Conservation (phyloP, 1,140 invertebrate species). For the Aradophagus sp. region DNA sequence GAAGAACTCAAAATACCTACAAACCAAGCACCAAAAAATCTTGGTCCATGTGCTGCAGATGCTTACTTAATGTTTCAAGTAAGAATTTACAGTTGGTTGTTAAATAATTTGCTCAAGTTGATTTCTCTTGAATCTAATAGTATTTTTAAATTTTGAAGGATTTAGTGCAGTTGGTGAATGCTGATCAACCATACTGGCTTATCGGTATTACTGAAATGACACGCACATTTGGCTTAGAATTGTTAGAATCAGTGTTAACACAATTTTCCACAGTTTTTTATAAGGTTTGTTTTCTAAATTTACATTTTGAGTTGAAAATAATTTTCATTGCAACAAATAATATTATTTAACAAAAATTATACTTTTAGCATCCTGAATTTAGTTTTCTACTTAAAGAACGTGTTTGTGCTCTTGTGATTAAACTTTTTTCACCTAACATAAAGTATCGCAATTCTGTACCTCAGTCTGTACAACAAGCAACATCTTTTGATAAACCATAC, state of each 20-base stretch:
- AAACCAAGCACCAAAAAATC: conserved; percentile 84
- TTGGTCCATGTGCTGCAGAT: conserved; percentile 93
- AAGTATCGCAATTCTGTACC: conserved; percentile 84
- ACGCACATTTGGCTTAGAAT: conserved; percentile 95
- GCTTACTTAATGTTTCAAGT: conserved; percentile 97
- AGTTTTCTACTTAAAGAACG: conserved; percentile 95
- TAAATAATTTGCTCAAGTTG: too few species aligned
- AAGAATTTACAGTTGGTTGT: too few species aligned
- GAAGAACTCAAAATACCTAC: conserved; percentile 88
- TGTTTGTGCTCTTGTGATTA: conserved; percentile 97
- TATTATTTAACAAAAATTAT: too few species aligned
- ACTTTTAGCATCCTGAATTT: conserved; percentile 94
- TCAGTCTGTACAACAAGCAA: conserved; percentile 76
- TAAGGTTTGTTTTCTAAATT: conserved; percentile 78
- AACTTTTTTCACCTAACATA: conserved; percentile 97
- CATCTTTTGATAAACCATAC: conserved; percentile 91
- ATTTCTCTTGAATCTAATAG: too few species aligned
- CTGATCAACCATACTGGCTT: conserved; percentile 96
- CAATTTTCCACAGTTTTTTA: conserved; percentile 94
- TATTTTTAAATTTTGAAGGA: too few species aligned
- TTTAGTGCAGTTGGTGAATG: conserved; percentile 96
- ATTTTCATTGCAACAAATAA: too few species aligned
- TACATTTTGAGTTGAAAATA: too few species aligned
- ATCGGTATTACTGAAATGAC: conserved; percentile 97
- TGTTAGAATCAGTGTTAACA: conserved; percentile 94